A percentile compares a stretch with the other conserved stretches of the same genome.
Evolutionary conservation across 2,888 invertebrate species (phyloP).

Genomic region (Drosophila lacicola): DNA sequence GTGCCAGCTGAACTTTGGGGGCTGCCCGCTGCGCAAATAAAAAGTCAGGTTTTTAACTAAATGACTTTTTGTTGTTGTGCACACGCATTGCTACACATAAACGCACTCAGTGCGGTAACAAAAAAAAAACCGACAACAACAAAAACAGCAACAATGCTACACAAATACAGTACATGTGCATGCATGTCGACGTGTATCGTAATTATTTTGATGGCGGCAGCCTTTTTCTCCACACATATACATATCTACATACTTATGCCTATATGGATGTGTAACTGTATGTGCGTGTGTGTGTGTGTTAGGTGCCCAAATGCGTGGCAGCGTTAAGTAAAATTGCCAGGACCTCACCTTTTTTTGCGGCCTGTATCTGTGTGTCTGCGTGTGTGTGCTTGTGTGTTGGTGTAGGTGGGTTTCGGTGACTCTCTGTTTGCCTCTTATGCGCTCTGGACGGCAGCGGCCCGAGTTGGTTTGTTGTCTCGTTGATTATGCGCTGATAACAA

Average conservation of each 20-base stretch:
- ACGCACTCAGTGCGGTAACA: conserved; percentile 72
- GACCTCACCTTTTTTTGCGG: conserved; percentile 62
- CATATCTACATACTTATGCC: conserved; percentile 6
- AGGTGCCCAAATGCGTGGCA: conserved; percentile 46
- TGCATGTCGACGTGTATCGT: conserved; percentile 79
- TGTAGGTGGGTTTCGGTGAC: conserved; percentile 22
- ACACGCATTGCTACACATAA: conserved; percentile 81
- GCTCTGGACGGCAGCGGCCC: conserved; percentile 34
- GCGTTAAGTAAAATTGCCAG: conserved; percentile 70
- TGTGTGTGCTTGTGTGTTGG: not conserved
- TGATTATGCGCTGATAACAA: conserved; percentile 83
- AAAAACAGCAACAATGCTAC: conserved; percentile 36
- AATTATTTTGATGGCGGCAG: conserved; percentile 81
- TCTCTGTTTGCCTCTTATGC: conserved; percentile 53
- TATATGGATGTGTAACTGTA: not conserved
- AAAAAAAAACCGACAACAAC: conserved; percentile 16
- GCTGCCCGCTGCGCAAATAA: conserved; percentile 78
- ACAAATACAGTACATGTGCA: conserved; percentile 49
- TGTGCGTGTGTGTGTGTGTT: conserved; percentile 10
- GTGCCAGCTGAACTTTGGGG: conserved; percentile 51
- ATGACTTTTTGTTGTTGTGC: conserved; percentile 82
- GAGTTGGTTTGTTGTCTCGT: conserved; percentile 66
- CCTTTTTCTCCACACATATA: conserved; percentile 59
- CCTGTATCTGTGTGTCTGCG: conserved; percentile 1
- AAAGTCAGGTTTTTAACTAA: conserved; percentile 82